Evolutionary conservation across 1,140 invertebrate species (phyloP).

Genomic region (Lepidostoma basale): DNA sequence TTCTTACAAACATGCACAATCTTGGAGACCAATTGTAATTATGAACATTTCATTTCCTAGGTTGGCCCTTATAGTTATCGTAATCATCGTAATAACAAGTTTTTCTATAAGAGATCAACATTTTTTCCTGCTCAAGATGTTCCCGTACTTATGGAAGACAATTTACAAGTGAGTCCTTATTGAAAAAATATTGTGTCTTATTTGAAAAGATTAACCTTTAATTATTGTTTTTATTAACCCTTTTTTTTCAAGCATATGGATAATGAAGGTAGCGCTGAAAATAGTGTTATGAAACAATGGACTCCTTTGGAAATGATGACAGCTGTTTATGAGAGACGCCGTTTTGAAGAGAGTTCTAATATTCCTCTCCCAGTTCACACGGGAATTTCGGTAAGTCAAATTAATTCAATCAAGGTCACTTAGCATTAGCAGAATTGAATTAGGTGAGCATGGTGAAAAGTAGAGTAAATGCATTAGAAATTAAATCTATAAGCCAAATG

Average conservation of each 20-base stretch:
- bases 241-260: conserved; percentile 26
- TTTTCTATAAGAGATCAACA: conserved; percentile 34
- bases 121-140: conserved; percentile 43
- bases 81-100: conserved; percentile 29
- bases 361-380: conserved; percentile 28
- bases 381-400: conserved; percentile 34
- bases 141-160: conserved; percentile 42
- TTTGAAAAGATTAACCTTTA: background rate
- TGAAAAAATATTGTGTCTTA: background rate
- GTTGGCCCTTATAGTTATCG: conserved; percentile 10
- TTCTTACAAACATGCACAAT: background rate
- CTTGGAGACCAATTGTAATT: background rate
- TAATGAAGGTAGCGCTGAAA: conserved; percentile 17
- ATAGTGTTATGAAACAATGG: conserved; percentile 29
- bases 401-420: too few relatives aligned
- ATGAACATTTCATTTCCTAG: background rate
- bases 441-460: too few relatives aligned
- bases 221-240: too few relatives aligned
- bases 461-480: too few relatives aligned
- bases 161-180: conserved; percentile 20
- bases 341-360: conserved; percentile 38
- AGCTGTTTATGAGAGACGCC: conserved; percentile 41
- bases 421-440: too few relatives aligned
- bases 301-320: conserved; percentile 39
- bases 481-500: too few relatives aligned